phyloP scores from a whole-genome alignment of 2,797 vertebrate genomes.

The Propithecus perrieri region DNA sequence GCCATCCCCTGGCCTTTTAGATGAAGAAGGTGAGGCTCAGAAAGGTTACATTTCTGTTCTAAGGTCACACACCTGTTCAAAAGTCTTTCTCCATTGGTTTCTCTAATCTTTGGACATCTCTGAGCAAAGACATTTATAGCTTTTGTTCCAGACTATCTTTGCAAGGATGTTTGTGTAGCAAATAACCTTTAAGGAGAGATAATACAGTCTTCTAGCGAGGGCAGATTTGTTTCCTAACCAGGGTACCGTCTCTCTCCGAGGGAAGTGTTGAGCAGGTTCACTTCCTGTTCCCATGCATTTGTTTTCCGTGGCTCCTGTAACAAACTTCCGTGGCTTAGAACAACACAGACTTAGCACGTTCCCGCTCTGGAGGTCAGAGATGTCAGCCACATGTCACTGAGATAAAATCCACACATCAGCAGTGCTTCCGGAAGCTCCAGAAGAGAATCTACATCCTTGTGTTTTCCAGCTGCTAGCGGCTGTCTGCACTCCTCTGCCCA shows the following conservation, averaged over 20 bases:
- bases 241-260: background rate
- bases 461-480: background rate
- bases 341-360: background rate
- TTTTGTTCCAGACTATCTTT: background rate
- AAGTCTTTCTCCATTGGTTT: background rate
- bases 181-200: background rate
- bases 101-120: background rate
- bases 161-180: background rate
- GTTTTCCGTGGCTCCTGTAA: background rate
- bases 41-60: background rate
- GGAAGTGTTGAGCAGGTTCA: background rate
- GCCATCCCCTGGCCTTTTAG: background rate
- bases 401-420: background rate
- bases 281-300: accelerated
- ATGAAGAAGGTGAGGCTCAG: background rate
- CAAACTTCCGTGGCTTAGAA: background rate
- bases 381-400: background rate
- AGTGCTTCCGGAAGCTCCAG: background rate
- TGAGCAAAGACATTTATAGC: background rate
- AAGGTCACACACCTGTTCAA: background rate
- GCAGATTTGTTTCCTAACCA: background rate
- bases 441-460: background rate
- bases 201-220: background rate
- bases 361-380: background rate
- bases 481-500: background rate